Evolutionary conservation across 1,140 invertebrate species (phyloP), one percentile per base, ranked within the genome.

Genomic region (Amphibalanus amphitrite): DNA sequence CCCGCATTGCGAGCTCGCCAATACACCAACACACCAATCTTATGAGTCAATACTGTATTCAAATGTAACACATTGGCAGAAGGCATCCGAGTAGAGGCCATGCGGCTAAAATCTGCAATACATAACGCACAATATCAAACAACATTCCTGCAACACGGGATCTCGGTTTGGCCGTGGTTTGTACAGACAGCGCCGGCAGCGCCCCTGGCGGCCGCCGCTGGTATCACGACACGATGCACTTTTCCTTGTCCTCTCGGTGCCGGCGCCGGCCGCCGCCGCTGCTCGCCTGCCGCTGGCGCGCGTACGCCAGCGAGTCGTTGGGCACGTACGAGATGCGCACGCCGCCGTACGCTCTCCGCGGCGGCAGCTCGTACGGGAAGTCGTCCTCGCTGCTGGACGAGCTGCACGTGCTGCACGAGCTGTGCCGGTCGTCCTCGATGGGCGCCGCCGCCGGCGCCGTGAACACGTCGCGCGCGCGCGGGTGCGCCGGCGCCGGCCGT

Each of bases 321-420:
- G 90, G 91, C 73, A 94, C 90, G 80, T 93, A 94, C 17, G 90
- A 91, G 74, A 93, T 91, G 68, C 91, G 80, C 3, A 92, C 91
- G 13, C 79, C 79, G 40, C 90, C 90, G 78, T 92, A 93, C 23
- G 90, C 89, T 76, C 88, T 82, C 75, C 90, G 81, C 40, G 89
- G 86, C 8, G 91, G 91, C 69, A 93, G 78, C 67, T 90, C 85
- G 78, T 93, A 92, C 69, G 78, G 77, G 71, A 89, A 89, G 75
- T 89, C 87, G 67, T 90, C 86, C 23, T 90, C 91, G 72, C 86
- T 88, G 67, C 80, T 81, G 26, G 89, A 91, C 0, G 87, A 89
- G 1, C 90, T 92, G 77, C 91, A 93, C 0, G 91, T 93, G 69
- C 90, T 92, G 26, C 10, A 59, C 3, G 4, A 15, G 26, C 47